A percentile compares a stretch with the other conserved stretches of the same genome.
phyloP scores from a whole-genome alignment of 2,113 vertebrate genomes.

The Catharus bicknelli region DNA sequence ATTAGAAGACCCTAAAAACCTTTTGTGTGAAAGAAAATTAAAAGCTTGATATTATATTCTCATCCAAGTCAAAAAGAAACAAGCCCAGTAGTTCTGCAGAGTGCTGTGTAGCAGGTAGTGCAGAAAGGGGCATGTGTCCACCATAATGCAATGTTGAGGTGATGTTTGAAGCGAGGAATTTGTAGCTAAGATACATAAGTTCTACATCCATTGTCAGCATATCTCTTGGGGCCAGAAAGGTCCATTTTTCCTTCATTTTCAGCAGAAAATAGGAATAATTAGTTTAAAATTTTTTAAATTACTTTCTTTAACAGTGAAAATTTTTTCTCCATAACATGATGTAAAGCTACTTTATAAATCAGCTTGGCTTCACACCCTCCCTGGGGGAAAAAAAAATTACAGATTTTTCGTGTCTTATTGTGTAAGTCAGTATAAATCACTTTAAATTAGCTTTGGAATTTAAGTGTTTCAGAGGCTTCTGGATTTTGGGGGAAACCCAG shows the following conservation, averaged over 20 bases:
- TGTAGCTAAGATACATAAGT: not conserved
- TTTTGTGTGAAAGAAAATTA: not conserved
- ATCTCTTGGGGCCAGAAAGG: not conserved
- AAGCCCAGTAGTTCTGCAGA: not conserved
- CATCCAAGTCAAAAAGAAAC: not conserved
- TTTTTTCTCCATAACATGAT: not conserved
- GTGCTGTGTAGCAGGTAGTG: rapidly evolving
- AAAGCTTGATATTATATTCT: not conserved
- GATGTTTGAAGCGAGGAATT: not conserved
- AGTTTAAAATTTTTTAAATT: not conserved
- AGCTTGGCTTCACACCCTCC: not conserved
- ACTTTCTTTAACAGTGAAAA: not conserved
- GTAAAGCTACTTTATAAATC: not conserved
- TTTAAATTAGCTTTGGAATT: not conserved
- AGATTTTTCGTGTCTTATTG: not conserved
- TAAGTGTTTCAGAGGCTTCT: not conserved
- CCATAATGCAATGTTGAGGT: not conserved
- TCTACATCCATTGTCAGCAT: not conserved
- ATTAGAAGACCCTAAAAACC: not conserved
- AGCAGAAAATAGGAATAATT: not conserved
- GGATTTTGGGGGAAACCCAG: not conserved
- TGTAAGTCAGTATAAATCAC: not conserved
- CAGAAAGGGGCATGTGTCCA: too few species aligned
- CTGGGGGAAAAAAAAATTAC: rapidly evolving
- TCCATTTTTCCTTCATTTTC: not conserved